Conservation (phyloP, 2,888 invertebrate species). For the Drosophila anomelani region DNA sequence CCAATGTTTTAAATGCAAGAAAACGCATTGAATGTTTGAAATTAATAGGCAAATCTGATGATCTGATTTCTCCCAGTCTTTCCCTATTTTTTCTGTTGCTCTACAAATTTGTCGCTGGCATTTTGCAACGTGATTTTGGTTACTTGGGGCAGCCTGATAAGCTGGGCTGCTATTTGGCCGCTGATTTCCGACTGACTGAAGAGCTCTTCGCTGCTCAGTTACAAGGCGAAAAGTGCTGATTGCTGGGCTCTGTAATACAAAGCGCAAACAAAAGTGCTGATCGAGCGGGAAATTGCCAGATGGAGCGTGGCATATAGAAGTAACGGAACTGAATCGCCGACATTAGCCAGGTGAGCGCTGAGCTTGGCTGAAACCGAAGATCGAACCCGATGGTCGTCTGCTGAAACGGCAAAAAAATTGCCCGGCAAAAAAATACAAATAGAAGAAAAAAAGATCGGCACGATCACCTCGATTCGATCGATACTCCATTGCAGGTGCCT, state of each 20-base stretch:
- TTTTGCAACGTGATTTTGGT: slow-evolving; percentile 62
- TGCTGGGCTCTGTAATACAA: slow-evolving; percentile 60
- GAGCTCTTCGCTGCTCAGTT: slow-evolving; percentile 9
- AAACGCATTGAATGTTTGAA: background rate
- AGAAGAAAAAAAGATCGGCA: slow-evolving; percentile 37
- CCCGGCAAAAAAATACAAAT: slow-evolving; percentile 5
- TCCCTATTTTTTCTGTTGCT: slow-evolving; percentile 4
- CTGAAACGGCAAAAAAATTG: slow-evolving; percentile 36
- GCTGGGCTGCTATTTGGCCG: slow-evolving; percentile 33
- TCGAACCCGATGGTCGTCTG: slow-evolving; percentile 28
- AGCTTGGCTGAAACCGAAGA: slow-evolving; percentile 18
- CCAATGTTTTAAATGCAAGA: background rate
- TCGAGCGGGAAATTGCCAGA: slow-evolving; percentile 70
- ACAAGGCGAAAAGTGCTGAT: slow-evolving; percentile 59
- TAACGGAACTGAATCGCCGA: slow-evolving; percentile 59
- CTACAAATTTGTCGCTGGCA: slow-evolving; percentile 51
- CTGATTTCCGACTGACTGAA: slow-evolving; percentile 29
- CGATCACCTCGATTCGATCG: slow-evolving; percentile 43
- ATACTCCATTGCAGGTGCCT: slow-evolving; percentile 55
- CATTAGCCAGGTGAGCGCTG: slow-evolving; percentile 22
- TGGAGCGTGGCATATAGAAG: slow-evolving; percentile 69
- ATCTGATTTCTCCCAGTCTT: background rate
- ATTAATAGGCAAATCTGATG: too few relatives aligned
- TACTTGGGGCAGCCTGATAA: slow-evolving; percentile 50
- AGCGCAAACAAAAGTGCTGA: slow-evolving; percentile 62